A percentile compares a stretch with the other conserved stretches of the same genome.
These are phyloP conservation scores for Pandion haliaetus DNA, from an alignment of 2,113 vertebrate species.

Conservation along the genomic window DNA sequence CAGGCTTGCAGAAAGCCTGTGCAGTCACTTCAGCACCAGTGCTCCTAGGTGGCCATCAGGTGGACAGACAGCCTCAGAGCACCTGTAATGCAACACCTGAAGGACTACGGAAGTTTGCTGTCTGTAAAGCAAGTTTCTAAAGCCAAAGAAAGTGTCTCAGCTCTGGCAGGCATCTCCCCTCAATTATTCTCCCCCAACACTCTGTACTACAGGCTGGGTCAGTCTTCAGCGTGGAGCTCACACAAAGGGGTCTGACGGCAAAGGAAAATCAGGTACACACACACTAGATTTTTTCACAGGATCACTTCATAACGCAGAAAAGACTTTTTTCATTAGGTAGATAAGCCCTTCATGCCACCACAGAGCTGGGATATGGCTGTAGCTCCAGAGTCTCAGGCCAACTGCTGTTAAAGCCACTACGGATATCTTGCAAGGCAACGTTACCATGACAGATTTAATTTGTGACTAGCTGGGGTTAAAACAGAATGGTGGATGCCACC, in stretches of 20 bases:
- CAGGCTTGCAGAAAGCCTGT: neutral
- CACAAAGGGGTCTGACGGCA: neutral
- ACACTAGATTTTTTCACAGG: neutral
- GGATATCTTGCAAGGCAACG: neutral
- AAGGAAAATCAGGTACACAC: neutral
- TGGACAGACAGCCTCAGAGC: slow-evolving; percentile 7
- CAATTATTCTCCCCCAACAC: neutral
- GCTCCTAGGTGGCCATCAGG: slow-evolving; percentile 4
- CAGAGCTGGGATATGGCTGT: neutral
- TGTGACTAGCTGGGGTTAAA: neutral
- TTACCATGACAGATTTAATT: neutral
- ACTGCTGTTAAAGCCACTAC: neutral
- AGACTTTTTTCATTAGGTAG: fast-evolving
- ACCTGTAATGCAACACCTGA: neutral
- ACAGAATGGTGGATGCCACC: neutral
- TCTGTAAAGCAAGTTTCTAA: neutral
- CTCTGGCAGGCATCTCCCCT: neutral
- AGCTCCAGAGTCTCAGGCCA: neutral
- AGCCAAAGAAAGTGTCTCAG: neutral
- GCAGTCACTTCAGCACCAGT: neutral
- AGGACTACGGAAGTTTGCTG: fast-evolving
- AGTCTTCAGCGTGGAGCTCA: fast-evolving
- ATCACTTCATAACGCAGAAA: neutral
- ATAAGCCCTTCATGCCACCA: neutral
- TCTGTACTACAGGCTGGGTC: neutral